Conservation (phyloP, 2,113 vertebrate genomes). For the Porphyrio hochstetteri region DNA sequence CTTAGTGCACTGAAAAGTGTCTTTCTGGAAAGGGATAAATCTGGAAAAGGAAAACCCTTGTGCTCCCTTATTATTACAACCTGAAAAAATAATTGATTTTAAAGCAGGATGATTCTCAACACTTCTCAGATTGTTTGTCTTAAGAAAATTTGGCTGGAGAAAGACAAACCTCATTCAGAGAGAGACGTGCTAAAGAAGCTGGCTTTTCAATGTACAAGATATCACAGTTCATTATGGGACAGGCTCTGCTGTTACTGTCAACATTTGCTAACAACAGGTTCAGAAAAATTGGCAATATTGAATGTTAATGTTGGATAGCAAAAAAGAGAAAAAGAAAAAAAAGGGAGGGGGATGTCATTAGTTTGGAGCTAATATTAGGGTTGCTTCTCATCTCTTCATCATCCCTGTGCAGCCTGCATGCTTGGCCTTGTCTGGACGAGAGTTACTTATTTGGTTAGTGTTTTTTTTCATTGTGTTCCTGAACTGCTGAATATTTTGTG, state of each 20-base stretch:
- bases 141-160: neutral
- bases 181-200: neutral
- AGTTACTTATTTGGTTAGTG: neutral
- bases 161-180: neutral
- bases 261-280: neutral
- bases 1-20: neutral
- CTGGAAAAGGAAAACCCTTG: neutral
- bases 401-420: neutral
- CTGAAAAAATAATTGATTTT: constrained; percentile 2
- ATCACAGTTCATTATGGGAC: neutral
- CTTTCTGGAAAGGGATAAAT: neutral
- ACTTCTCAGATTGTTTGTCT: neutral
- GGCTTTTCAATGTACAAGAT: neutral
- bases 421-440: neutral
- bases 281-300: neutral
- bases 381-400: neutral
- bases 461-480: neutral
- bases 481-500: neutral
- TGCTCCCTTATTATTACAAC: neutral
- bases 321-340: neutral
- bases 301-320: neutral
- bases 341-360: accelerated
- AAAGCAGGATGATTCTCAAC: neutral
- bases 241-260: neutral
- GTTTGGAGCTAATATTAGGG: neutral